Percentiles rank a stretch among this genome's conserved stretches.
Evolutionary conservation across 2,888 invertebrate species (phyloP).

Genomic region (Chymomyza amoena): DNA sequence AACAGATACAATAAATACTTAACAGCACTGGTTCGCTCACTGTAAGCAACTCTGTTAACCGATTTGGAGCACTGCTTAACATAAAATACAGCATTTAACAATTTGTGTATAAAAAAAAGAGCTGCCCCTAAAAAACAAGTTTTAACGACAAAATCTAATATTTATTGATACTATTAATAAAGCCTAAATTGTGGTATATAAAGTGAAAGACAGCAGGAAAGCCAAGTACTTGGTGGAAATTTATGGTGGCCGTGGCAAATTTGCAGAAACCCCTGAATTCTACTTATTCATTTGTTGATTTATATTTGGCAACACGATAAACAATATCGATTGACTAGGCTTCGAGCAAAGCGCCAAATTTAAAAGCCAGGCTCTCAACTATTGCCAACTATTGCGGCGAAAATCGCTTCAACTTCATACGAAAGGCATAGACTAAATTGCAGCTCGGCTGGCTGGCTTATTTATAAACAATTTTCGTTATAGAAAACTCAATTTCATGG

Average conservation of each 20-base stretch:
- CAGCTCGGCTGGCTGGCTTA: background rate
- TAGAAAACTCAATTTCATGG: background rate
- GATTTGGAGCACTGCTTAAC: background rate
- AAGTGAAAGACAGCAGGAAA: background rate
- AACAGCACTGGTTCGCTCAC: constrained; percentile 9
- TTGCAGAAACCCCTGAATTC: background rate
- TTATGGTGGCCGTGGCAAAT: background rate
- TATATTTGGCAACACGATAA: constrained; percentile 1
- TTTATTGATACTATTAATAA: constrained; percentile 6
- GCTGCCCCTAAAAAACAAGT: background rate
- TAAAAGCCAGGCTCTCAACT: background rate
- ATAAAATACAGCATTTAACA: background rate
- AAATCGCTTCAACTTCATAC: background rate
- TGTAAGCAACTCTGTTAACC: background rate
- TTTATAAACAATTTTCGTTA: background rate
- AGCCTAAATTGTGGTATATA: background rate
- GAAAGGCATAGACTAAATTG: background rate
- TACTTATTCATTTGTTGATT: background rate
- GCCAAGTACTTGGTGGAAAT: background rate
- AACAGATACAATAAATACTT: background rate
- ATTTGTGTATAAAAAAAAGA: background rate
- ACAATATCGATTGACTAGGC: background rate
- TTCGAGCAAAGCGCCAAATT: background rate
- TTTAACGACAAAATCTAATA: background rate
- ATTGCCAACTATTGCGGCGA: background rate